These are phyloP conservation scores for Lasioglossum figueresi DNA, from an alignment of 2,888 invertebrate species.

Conservation along the genomic window DNA sequence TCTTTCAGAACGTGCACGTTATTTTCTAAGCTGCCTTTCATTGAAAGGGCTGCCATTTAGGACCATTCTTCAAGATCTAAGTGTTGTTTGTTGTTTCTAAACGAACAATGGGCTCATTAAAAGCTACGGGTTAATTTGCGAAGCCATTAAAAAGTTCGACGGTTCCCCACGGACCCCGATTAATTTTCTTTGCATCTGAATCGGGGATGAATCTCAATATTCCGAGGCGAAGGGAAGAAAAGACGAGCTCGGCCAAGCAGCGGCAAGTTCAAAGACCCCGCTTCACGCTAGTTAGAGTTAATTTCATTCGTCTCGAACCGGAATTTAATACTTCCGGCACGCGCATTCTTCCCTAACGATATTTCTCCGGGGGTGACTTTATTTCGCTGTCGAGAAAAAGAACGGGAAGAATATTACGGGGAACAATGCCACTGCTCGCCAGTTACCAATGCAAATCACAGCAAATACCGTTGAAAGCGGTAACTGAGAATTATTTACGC, in stretches of 20 bases:
- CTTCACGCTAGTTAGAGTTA: conserved; percentile 35
- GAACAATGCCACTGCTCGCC: background rate
- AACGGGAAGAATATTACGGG: conserved; percentile 32
- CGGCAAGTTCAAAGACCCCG: conserved; percentile 20
- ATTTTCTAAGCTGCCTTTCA: too few relatives aligned
- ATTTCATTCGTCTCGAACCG: conserved; percentile 39
- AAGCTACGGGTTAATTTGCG: too few relatives aligned
- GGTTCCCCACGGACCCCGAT: background rate
- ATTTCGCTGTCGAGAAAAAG: conserved; percentile 24
- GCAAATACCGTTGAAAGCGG: background rate
- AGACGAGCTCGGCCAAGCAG: too few relatives aligned
- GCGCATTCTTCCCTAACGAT: conserved; percentile 57
- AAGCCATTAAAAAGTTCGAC: background rate
- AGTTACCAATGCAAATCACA: background rate
- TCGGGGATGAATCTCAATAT: background rate
- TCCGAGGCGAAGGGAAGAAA: background rate
- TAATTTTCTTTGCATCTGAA: background rate
- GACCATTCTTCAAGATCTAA: too few relatives aligned
- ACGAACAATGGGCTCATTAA: background rate
- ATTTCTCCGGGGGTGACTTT: conserved; percentile 46
- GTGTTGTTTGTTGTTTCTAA: background rate
- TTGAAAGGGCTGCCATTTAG: too few relatives aligned
- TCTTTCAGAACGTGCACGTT: too few relatives aligned
- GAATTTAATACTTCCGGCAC: conserved; percentile 66
- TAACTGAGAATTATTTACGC: conserved; percentile 1